phyloP scores from a whole-genome alignment of 2,888 invertebrate genomes.

The Suillia variegata region DNA sequence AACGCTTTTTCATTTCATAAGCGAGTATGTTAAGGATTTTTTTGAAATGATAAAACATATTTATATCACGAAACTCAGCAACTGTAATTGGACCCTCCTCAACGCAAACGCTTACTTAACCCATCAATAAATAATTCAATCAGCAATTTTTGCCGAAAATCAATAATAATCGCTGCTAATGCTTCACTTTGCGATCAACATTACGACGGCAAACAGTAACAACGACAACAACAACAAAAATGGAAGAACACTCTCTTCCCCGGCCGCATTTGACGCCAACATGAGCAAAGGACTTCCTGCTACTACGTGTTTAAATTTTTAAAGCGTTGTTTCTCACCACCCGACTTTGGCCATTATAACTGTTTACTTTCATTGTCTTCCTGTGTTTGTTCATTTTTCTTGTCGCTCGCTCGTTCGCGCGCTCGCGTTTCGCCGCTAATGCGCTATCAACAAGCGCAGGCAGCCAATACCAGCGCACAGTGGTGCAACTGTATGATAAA shows the following conservation, averaged over 20 bases:
- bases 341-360: conserved; percentile 3
- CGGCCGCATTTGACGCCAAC: background rate
- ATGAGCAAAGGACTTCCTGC: conserved; percentile 12
- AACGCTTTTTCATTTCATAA: too few relatives aligned
- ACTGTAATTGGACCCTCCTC: too few relatives aligned
- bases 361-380: conserved; percentile 17
- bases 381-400: background rate
- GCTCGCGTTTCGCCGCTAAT: background rate
- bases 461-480: too few relatives aligned
- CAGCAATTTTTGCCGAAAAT: conserved; percentile 37
- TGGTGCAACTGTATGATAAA: too few relatives aligned
- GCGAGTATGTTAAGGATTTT: too few relatives aligned
- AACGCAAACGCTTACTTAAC: too few relatives aligned
- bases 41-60: too few relatives aligned
- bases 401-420: background rate
- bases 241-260: too few relatives aligned
- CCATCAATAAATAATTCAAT: conserved; percentile 39
- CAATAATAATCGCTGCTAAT: conserved; percentile 40
- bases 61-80: too few relatives aligned
- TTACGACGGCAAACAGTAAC: background rate
- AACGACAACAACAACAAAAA: background rate
- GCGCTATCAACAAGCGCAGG: background rate
- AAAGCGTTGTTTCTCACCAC: conserved; percentile 16
- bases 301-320: conserved; percentile 35
- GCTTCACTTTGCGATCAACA: conserved; percentile 25